Conservation (phyloP, 2,888 invertebrate species). For the Drosophila cyrtoloma region DNA sequence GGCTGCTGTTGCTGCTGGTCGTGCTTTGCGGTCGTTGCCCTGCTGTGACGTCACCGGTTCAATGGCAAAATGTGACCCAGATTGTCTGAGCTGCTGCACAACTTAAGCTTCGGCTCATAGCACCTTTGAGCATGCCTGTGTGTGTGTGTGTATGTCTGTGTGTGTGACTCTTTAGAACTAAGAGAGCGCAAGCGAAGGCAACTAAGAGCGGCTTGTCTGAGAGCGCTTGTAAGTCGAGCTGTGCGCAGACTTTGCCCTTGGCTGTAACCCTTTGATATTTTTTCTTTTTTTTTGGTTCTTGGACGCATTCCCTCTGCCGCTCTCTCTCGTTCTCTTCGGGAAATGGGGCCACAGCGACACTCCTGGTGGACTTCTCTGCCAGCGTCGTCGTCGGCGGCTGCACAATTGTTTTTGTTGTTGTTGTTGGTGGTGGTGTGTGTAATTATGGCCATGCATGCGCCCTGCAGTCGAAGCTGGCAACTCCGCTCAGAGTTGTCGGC, state of each 20-base stretch:
- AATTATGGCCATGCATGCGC: constrained; percentile 67
- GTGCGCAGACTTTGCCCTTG: constrained; percentile 56
- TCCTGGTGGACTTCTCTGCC: constrained; percentile 18
- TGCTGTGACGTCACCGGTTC: constrained; percentile 85
- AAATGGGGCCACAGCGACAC: constrained; percentile 69
- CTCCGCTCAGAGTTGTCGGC: constrained; percentile 8
- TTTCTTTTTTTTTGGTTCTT: constrained; percentile 13
- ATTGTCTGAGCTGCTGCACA: constrained; percentile 85
- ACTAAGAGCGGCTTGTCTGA: constrained; percentile 31
- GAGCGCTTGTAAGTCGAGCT: constrained; percentile 41
- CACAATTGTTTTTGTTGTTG: constrained; percentile 48
- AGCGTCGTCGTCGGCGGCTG: constrained; percentile 43
- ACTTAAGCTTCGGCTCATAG: constrained; percentile 69
- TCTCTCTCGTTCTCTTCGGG: constrained; percentile 26
- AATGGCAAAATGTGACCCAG: constrained; percentile 86
- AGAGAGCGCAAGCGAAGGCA: constrained; percentile 44
- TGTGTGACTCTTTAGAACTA: constrained; percentile 66
- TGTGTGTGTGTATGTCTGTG: constrained; percentile 24
- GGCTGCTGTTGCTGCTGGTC: constrained; percentile 67
- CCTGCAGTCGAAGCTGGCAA: constrained; percentile 15
- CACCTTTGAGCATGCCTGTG: constrained; percentile 40
- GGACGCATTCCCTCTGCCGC: constrained; percentile 27
- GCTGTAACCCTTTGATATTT: constrained; percentile 63
- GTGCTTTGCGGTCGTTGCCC: constrained; percentile 84
- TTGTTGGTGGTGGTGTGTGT: constrained; percentile 63